A percentile compares a stretch with the other conserved stretches of the same genome.
phyloP scores from a whole-genome alignment of 2,113 vertebrate genomes.

The Peromyscus leucopus region DNA sequence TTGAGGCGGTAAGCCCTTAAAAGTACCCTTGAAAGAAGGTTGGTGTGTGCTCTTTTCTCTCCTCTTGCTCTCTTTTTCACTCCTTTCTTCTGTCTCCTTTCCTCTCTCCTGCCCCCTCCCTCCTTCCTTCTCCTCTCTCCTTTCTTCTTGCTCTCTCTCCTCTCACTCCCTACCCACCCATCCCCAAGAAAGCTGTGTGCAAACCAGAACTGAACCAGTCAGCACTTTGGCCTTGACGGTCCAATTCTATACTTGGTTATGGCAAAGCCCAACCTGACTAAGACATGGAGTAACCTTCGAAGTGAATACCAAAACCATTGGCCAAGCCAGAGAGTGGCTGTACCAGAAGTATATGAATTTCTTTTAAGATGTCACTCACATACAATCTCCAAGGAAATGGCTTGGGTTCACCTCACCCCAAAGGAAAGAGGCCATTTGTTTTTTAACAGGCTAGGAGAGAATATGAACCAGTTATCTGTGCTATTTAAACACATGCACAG shows the following conservation, averaged over 20 bases:
- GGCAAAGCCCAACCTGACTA: background rate
- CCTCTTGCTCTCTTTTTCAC: background rate
- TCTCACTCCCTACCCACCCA: background rate
- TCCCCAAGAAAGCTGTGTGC: background rate
- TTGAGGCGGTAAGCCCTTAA: background rate
- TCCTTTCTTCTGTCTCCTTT: too few species aligned
- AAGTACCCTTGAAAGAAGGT: too few species aligned
- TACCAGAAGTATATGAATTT: background rate
- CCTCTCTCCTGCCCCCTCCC: background rate
- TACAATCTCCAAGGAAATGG: background rate
- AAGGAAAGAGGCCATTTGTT: background rate
- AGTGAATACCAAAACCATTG: background rate
- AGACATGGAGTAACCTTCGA: background rate
- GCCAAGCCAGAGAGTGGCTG: background rate
- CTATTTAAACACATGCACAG: background rate
- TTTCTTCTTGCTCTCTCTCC: background rate
- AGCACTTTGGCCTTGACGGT: background rate
- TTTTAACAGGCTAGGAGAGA: background rate
- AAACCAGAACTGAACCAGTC: background rate
- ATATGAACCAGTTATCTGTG: background rate
- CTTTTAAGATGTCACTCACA: background rate
- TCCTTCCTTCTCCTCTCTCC: background rate
- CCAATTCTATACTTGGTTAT: background rate
- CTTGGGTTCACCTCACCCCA: background rate
- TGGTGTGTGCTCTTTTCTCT: background rate